Evolutionary conservation across 2,888 invertebrate genomes (phyloP).

Genomic region (Heliconius charithonia): DNA sequence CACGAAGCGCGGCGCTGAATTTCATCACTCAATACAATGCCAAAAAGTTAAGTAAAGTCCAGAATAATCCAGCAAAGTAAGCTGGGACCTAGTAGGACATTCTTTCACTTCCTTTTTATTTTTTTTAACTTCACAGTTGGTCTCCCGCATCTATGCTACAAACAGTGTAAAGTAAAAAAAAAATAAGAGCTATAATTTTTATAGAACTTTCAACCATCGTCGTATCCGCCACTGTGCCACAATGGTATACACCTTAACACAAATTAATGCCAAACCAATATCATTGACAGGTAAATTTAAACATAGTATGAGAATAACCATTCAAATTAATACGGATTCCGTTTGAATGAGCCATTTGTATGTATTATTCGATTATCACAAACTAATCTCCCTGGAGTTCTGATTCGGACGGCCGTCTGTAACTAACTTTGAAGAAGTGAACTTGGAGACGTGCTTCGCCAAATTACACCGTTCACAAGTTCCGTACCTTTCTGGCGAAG

Average conservation of each 20-base stretch:
- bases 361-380: conserved; percentile 22
- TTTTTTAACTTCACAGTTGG: too few species aligned
- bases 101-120: too few species aligned
- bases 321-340: neutral
- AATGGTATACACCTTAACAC: neutral
- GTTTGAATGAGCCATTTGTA: conserved; percentile 6
- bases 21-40: neutral
- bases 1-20: too few species aligned
- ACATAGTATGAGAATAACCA: neutral
- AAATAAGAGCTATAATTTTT: too few species aligned
- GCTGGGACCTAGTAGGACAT: too few species aligned
- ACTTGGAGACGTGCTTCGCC: neutral
- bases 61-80: too few species aligned
- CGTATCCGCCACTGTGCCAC: neutral
- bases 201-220: too few species aligned
- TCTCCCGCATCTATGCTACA: too few species aligned
- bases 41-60: neutral
- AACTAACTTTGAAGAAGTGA: conserved; percentile 7
- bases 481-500: neutral
- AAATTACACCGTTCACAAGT: conserved; percentile 23
- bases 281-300: neutral
- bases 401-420: conserved; percentile 9
- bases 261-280: neutral
- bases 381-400: conserved; percentile 17
- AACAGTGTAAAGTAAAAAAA: too few species aligned